Base-by-base conservation (phyloP, 2,113 vertebrate species). In the Alexandromys fortis region DNA sequence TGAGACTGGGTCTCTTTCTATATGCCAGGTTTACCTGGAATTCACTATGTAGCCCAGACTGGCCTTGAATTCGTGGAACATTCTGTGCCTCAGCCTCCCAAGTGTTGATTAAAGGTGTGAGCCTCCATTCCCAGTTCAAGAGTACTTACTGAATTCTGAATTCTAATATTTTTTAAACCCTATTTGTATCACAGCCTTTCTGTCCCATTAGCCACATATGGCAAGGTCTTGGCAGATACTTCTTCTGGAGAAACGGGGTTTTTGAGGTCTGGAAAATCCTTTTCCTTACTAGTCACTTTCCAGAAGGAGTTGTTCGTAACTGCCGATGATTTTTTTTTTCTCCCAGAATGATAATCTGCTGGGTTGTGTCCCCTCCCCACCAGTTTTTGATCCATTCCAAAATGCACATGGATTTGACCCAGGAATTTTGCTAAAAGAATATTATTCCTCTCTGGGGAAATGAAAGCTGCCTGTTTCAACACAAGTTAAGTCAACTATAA, bases 381-480 rank as follows among this genome's bases (percentile, higher is more conserved):
- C 49, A 92, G 94, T 67, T 92, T 97, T 95, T 94, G 78, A 49
- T 95, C 67, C 81, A 86, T 97, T 98, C 96, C 97, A 97, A 97
- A 96, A 96, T 97, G 95, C 92, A 97, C 97, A 97, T 94, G 87
- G 81, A 78, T 86, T 92, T 97, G 93, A 97, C 95, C 92, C 96
- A 96, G 96, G 93, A 96, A 88, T 97, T 97, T 97, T 94, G 91
- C 96, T 94, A 81, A 96, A 97, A 90, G 87, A 97, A 92, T 96
- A 97, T 97, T 92, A 97, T 96, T 92, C 65, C 72, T 79, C 96
- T 94, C 90, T 33, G 61, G 97, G 96, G 97, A 97, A 97, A 97
- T 95, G 93, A 97, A 97, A 97, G 52, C 85, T 82, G 81, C 52
- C 49, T 97, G 91, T 96, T 88, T 97, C 93, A 88, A 91, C 90